Percentiles rank a stretch among this genome's conserved stretches.
These are phyloP conservation scores for cattle (Bos taurus) DNA, from an alignment of 2,113 vertebrate genomes.

Conservation along the genomic window DNA sequence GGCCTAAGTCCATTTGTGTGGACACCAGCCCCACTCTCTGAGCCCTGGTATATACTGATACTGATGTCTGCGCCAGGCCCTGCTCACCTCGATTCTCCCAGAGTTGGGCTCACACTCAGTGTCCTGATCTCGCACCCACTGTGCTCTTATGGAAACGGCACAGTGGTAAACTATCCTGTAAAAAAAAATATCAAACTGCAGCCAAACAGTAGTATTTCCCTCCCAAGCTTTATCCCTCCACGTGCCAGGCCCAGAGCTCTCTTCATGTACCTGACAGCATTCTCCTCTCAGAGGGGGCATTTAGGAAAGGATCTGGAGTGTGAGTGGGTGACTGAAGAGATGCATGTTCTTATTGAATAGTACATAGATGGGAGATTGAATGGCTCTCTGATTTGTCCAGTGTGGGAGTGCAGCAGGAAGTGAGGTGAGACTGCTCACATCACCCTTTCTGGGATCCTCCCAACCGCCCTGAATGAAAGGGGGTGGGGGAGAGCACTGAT, in stretches of 20 bases:
- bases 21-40: neutral
- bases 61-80: neutral
- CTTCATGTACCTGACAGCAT: neutral
- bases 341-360: neutral
- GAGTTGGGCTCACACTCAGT: neutral
- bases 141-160: neutral
- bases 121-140: neutral
- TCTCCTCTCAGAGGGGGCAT: neutral
- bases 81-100: neutral
- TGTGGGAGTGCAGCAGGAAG: neutral
- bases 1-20: neutral
- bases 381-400: neutral
- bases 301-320: neutral
- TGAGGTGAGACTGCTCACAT: neutral
- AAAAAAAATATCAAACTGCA: neutral
- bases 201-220: neutral
- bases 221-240: too few relatives aligned
- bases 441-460: neutral
- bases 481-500: rapidly evolving
- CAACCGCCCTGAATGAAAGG: neutral
- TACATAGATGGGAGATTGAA: neutral
- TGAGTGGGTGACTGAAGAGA: neutral
- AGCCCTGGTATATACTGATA: neutral
- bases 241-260: neutral
- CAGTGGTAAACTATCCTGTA: too few relatives aligned